These are phyloP conservation scores for Hermatobates lingyangjiaoensis DNA, from an alignment of 1,140 invertebrate genomes.

Conservation along the genomic window DNA sequence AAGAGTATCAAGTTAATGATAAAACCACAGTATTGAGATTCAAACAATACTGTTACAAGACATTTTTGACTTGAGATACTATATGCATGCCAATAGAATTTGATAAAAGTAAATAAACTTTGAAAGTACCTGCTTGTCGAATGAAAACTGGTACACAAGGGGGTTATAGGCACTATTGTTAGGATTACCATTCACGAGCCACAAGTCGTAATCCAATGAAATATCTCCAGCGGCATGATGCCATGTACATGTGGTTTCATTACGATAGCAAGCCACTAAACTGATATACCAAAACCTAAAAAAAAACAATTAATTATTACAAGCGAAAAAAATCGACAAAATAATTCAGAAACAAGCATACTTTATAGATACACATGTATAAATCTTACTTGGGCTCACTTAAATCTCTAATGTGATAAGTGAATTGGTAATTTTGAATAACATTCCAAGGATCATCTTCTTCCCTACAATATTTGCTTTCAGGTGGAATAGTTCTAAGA, in stretches of 20 bases:
- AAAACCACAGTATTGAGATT: too few relatives aligned
- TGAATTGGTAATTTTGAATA: constrained; percentile 74
- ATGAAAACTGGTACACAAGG: constrained; percentile 88
- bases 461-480: constrained; percentile 58
- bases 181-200: constrained; percentile 90
- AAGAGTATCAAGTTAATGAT: too few relatives aligned
- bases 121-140: constrained; percentile 55
- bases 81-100: too few relatives aligned
- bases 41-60: too few relatives aligned
- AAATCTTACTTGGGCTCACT: constrained; percentile 60
- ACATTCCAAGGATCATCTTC: constrained; percentile 73
- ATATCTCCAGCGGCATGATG: constrained; percentile 40
- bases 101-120: constrained; percentile 2
- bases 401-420: constrained; percentile 74
- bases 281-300: constrained; percentile 89
- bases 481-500: constrained; percentile 72
- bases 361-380: background rate
- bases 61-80: too few relatives aligned
- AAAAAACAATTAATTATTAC: constrained; percentile 11
- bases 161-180: constrained; percentile 63
- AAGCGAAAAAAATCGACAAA: background rate
- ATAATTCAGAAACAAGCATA: background rate
- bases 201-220: constrained; percentile 74
- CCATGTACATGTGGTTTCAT: constrained; percentile 61
- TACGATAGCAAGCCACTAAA: constrained; percentile 75